Evolutionary conservation across 2,113 vertebrate genomes (phyloP).

Genomic region (Ammodytes marinus): DNA sequence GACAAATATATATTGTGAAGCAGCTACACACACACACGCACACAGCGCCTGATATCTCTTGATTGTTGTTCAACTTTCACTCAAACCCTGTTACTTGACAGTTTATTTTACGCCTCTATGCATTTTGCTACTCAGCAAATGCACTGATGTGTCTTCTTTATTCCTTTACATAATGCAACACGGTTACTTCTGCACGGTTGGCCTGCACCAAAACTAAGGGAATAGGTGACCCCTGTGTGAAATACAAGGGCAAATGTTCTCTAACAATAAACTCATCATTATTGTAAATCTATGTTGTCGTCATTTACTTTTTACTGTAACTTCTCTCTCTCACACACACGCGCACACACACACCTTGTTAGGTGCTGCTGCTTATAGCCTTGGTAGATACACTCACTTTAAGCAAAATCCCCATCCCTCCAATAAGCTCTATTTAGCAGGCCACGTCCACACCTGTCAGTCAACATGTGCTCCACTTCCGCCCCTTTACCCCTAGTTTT

Average conservation of each 20-base stretch:
- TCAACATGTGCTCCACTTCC: conserved; percentile 75
- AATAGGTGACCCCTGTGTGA: not conserved
- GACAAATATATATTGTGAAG: not conserved
- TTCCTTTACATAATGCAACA: conserved; percentile 4
- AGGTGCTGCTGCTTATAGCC: conserved; percentile 29
- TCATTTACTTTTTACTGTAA: conserved; percentile 31
- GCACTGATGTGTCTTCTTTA: not conserved
- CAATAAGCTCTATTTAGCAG: conserved; percentile 56
- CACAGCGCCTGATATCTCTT: not conserved
- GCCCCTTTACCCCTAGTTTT: conserved; percentile 70
- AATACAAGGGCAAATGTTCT: conserved; percentile 26
- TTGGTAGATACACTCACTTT: conserved; percentile 51
- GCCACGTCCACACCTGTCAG: conserved; percentile 80
- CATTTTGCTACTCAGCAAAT: conserved; percentile 24
- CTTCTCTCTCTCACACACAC: not conserved
- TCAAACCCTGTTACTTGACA: conserved; percentile 32
- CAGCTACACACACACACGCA: not conserved
- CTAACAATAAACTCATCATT: conserved; percentile 65
- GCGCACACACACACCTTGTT: conserved; percentile 20
- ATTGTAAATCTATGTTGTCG: conserved; percentile 24
- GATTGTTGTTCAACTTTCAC: conserved; percentile 4
- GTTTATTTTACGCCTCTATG: not conserved
- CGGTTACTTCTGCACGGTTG: conserved; percentile 41
- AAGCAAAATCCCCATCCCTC: conserved; percentile 33
- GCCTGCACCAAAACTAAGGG: conserved; percentile 28